Conservation (phyloP, 1,140 invertebrate species). For the Subanguina moxae region DNA sequence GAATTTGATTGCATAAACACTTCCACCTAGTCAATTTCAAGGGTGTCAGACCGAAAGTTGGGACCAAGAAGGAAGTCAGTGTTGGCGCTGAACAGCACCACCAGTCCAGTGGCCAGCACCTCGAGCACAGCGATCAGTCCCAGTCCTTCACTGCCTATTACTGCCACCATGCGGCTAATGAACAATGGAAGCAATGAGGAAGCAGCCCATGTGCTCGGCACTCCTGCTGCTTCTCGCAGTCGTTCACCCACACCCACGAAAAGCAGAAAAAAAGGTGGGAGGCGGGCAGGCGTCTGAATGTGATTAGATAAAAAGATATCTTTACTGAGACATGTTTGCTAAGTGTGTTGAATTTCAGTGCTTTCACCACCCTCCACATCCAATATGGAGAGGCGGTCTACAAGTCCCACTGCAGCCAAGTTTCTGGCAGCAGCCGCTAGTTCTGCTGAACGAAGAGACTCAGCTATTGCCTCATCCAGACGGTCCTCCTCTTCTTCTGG, state of each 20-base stretch:
- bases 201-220: not conserved
- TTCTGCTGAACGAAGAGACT: too few relatives aligned
- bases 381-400: too few relatives aligned
- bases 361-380: slow-evolving; percentile 1
- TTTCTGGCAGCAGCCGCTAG: too few relatives aligned
- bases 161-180: not conserved
- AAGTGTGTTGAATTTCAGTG: not conserved
- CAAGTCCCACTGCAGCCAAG: too few relatives aligned
- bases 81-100: not conserved
- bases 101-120: not conserved
- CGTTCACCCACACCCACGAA: not conserved
- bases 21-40: not conserved
- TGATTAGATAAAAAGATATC: too few relatives aligned
- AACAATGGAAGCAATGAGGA: too few relatives aligned
- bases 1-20: not conserved
- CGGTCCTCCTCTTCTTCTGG: slow-evolving; percentile 19
- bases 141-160: not conserved
- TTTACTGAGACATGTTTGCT: too few relatives aligned
- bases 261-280: too few relatives aligned
- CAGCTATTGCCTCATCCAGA: not conserved
- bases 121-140: not conserved
- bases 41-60: not conserved
- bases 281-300: too few relatives aligned
- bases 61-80: slow-evolving; percentile 27
- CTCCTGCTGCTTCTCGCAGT: not conserved